A percentile compares a stretch with the other conserved stretches of the same genome.
Conservation (phyloP, 2,797 vertebrate genomes). For the Mus caroli region DNA sequence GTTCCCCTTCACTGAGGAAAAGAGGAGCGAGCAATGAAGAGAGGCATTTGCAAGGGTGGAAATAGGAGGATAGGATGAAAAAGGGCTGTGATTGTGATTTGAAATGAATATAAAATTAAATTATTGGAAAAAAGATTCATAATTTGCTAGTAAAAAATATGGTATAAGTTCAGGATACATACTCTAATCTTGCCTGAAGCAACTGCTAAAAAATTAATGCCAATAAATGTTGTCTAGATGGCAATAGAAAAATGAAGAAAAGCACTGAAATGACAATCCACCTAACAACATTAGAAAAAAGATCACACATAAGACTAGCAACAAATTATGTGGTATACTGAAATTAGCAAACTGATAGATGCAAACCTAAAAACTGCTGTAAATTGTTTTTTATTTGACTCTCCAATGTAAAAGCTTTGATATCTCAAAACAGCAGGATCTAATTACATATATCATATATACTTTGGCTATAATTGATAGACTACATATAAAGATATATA, state of each 20-base stretch:
- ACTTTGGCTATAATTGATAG: not conserved
- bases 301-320: not conserved
- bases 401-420: not conserved
- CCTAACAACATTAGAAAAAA: not conserved
- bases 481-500: slow-evolving; percentile 32
- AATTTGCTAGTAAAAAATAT: slow-evolving; percentile 7
- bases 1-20: not conserved
- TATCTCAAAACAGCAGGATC: slow-evolving; percentile 4
- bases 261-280: not conserved
- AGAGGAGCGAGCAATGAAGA: not conserved
- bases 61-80: not conserved
- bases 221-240: not conserved
- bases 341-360: not conserved
- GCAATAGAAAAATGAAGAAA: not conserved
- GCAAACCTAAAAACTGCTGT: not conserved
- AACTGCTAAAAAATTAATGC: not conserved
- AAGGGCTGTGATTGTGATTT: not conserved
- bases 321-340: not conserved
- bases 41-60: not conserved
- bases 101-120: not conserved
- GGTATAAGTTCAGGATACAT: not conserved
- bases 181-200: not conserved
- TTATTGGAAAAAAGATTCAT: not conserved
- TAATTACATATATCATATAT: not conserved
- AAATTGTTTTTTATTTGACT: not conserved